These are phyloP conservation scores for Myxocyprinus asiaticus DNA, from an alignment of 2,113 vertebrate genomes.

Conservation along the genomic window DNA sequence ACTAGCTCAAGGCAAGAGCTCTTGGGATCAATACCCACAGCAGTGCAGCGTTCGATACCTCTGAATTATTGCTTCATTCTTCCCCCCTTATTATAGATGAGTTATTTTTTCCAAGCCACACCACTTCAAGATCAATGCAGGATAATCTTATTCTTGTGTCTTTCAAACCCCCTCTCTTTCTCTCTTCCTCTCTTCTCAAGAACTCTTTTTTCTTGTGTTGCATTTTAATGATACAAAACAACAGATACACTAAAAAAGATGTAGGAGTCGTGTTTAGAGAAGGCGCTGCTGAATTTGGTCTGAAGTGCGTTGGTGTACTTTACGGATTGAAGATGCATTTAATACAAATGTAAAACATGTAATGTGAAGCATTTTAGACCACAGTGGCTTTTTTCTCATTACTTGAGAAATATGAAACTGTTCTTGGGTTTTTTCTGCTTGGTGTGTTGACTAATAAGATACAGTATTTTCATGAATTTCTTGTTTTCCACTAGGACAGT, in stretches of 20 bases:
- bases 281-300: not conserved
- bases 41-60: conserved; percentile 88
- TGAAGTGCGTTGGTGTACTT: not conserved
- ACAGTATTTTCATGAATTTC: conserved; percentile 9
- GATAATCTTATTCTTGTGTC: conserved; percentile 90
- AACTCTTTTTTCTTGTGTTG: conserved; percentile 18
- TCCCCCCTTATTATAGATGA: conserved; percentile 96
- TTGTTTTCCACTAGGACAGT: conserved; percentile 16
- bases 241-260: not conserved
- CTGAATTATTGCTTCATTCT: conserved; percentile 99
- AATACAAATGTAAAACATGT: conserved; percentile 1
- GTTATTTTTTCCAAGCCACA: conserved; percentile 82
- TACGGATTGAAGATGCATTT: not conserved
- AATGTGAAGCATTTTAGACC: not conserved
- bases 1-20: conserved; percentile 77
- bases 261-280: not conserved
- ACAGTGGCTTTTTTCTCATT: not conserved
- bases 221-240: conserved; percentile 28
- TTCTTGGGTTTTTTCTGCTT: conserved; percentile 11
- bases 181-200: not conserved
- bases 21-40: conserved; percentile 86
- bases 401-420: not conserved
- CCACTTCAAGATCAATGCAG: conserved; percentile 85
- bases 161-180: not conserved
- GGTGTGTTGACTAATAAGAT: conserved; percentile 13